These are phyloP conservation scores for Caenorhabditis angaria DNA, from an alignment of 2,888 invertebrate species.

Conservation along the genomic window DNA sequence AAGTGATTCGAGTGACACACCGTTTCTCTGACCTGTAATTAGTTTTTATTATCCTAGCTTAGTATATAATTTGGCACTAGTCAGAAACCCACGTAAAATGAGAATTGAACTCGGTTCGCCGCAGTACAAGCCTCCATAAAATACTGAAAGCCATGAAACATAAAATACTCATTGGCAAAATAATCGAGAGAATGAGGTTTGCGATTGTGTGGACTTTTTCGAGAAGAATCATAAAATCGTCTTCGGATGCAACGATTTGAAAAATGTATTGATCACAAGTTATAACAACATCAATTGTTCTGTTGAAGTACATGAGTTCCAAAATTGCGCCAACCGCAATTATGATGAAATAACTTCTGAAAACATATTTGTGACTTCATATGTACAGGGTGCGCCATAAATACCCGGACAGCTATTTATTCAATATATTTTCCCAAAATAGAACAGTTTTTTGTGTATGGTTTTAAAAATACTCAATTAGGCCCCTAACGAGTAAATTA, in stretches of 20 bases:
- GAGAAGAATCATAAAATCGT: conserved; percentile 51
- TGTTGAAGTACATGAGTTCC: conserved; percentile 64
- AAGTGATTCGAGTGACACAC: conserved; percentile 68
- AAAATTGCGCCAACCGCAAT: conserved; percentile 49
- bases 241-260: conserved; percentile 56
- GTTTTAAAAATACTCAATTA: too few relatives aligned
- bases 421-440: too few relatives aligned
- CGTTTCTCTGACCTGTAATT: conserved; percentile 63
- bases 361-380: not conserved
- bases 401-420: too few relatives aligned
- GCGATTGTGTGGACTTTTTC: conserved; percentile 64
- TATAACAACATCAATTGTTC: conserved; percentile 44
- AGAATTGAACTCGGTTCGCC: conserved; percentile 40
- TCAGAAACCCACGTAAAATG: conserved; percentile 40
- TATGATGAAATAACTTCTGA: conserved; percentile 40
- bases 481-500: too few relatives aligned
- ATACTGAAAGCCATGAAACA: conserved; percentile 66
- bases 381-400: not conserved
- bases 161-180: conserved; percentile 65
- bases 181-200: conserved; percentile 62
- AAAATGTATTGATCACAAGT: conserved; percentile 52
- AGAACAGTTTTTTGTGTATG: too few relatives aligned
- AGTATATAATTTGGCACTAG: not conserved
- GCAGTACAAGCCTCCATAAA: conserved; percentile 57
- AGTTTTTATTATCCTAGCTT: too few relatives aligned